phyloP scores from a whole-genome alignment of 37 sponge, comb jelly and placozoan genomes.

The Crambe crambe region DNA sequence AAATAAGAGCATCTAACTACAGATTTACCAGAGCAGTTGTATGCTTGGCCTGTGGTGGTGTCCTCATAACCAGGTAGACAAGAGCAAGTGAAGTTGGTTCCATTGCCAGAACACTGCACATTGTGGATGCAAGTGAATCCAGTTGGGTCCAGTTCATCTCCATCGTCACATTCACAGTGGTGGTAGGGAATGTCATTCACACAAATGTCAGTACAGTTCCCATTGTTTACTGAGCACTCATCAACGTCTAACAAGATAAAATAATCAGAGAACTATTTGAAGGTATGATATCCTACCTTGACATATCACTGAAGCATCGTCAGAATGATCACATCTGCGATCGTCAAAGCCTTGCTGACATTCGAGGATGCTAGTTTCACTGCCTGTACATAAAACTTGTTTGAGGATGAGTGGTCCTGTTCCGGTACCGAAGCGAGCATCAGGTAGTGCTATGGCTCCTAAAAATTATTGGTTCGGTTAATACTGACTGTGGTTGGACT shows the following conservation, averaged over 20 bases:
- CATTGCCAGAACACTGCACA: neutral
- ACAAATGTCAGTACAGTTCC: neutral
- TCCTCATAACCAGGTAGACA: conserved; percentile 9
- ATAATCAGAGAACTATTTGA: neutral
- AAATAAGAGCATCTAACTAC: too few species aligned
- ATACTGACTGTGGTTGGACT: neutral
- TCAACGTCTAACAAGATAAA: neutral
- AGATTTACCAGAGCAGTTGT: conserved; percentile 2
- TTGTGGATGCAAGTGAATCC: neutral
- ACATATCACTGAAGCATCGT: neutral
- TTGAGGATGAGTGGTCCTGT: conserved; percentile 19
- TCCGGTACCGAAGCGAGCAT: neutral
- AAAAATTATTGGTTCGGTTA: neutral
- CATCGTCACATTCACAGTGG: neutral
- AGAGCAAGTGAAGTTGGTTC: neutral
- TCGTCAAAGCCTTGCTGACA: conserved; percentile 1
- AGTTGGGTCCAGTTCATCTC: neutral
- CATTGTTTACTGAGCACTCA: conserved; percentile 2
- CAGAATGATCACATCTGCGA: neutral
- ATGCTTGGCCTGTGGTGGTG: neutral
- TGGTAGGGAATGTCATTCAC: neutral
- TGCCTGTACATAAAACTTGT: conserved; percentile 1
- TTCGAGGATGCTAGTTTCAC: conserved; percentile 1
- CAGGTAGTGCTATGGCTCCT: neutral
- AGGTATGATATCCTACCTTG: neutral